These are phyloP conservation scores for Atta cephalotes DNA, from an alignment of 1,140 invertebrate species.

Conservation along the genomic window DNA sequence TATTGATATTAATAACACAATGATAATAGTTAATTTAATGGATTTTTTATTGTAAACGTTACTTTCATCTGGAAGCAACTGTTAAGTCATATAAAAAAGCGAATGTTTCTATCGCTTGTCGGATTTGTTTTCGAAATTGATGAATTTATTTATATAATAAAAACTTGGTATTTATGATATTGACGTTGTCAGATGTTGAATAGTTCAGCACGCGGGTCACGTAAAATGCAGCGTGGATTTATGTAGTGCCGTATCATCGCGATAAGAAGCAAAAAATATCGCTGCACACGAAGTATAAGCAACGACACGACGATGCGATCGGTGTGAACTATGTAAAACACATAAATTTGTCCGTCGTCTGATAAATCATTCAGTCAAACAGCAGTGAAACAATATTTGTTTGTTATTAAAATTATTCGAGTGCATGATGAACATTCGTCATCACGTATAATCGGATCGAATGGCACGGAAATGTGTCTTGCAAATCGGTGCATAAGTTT, in stretches of 20 bases:
- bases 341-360: constrained; percentile 39
- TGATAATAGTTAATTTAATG: background rate
- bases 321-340: constrained; percentile 37
- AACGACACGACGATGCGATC: background rate
- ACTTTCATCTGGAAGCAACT: background rate
- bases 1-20: background rate
- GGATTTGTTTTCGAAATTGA: background rate
- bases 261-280: constrained; percentile 31
- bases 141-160: constrained; percentile 7
- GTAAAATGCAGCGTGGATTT: background rate
- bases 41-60: background rate
- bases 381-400: constrained; percentile 2
- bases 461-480: background rate
- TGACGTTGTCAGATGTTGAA: background rate
- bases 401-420: constrained; percentile 38
- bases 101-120: background rate
- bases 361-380: constrained; percentile 8
- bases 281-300: constrained; percentile 2
- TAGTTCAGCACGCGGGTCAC: background rate
- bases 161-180: constrained; percentile 2
- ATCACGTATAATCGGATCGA: constrained; percentile 19
- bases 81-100: background rate
- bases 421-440: background rate
- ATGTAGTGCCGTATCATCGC: background rate
- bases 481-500: constrained; percentile 2